Base-by-base conservation (phyloP, 2,113 vertebrate species). In the Plecturocebus donacophilus region DNA sequence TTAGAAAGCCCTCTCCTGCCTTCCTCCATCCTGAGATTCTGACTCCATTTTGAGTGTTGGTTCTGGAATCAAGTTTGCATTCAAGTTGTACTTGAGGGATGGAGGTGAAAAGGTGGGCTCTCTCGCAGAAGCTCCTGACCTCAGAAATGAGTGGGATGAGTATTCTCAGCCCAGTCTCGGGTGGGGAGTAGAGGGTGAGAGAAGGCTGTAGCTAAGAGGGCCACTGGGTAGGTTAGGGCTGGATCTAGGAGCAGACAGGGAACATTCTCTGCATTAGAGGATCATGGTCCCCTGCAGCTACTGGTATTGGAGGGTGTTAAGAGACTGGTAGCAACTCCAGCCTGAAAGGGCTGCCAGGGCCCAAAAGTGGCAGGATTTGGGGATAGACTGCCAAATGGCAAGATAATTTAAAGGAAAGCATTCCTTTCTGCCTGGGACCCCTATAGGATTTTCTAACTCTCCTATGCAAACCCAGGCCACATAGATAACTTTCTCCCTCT, bases 371-470 rank as follows among this genome's bases (percentile, higher is more conserved):
- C 61, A 94, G 20, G 7, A 14, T 5, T 84, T 45, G 10, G 9
- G 42, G 20, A 21, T 38, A 93, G 58, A 84, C 38, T 61, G 17
- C 35, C 47, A 83, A 14, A 64, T 52, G 54, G 23, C 56, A 90
- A 81, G 66, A 77, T 9, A 95, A 90, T 90, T 90, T 52, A 94
- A 92, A 93, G 16, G 71, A 56, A 92, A 95, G 71, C 0, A 14
- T 70, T 97, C 20, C 23, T 4, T 93, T 80, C 40, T 97, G 66
- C 25, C 8, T 93, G 87, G n/a, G 52, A 45, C 21, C 8, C 16
- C 20, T 52, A 32, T 2, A 32, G 61, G 61, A 64, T 64, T 93
- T 96, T 90, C 66, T 86, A 54, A 49, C 12, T 42, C n/a, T 76
- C 52, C 23, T 49, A 20, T 56, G 47, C n/a, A 61, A 89, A 40